Percentiles rank a stretch among this genome's conserved stretches.
These are phyloP conservation scores for Dendrocincla fuliginosa DNA, from an alignment of 2,797 vertebrate genomes.

Conservation along the genomic window DNA sequence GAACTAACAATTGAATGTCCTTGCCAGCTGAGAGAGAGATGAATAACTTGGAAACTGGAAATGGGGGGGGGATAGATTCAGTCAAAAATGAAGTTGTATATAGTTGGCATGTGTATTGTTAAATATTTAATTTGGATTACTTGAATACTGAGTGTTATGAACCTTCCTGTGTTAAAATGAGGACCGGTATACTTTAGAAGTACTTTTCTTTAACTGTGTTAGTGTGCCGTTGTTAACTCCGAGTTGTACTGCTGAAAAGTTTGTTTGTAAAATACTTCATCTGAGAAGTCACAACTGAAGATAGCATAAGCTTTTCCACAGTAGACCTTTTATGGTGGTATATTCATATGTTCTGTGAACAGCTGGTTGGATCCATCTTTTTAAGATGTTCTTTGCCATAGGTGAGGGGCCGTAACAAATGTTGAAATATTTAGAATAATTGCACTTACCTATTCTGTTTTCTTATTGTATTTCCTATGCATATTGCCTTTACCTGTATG, in stretches of 20 bases:
- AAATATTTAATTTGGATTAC: not conserved
- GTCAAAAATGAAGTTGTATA: not conserved
- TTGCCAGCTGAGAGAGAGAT: not conserved
- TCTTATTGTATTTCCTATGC: slow-evolving; percentile 14
- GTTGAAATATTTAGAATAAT: not conserved
- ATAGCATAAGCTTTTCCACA: not conserved
- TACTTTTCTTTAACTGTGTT: not conserved
- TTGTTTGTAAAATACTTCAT: not conserved
- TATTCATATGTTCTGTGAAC: slow-evolving; percentile 45
- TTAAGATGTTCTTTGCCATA: slow-evolving; percentile 8
- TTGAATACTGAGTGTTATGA: not conserved
- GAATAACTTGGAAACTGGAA: not conserved
- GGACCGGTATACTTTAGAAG: not conserved
- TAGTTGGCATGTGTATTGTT: not conserved
- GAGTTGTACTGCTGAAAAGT: not conserved
- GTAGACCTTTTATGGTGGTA: slow-evolving; percentile 1
- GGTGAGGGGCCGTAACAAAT: not conserved
- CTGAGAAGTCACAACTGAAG: not conserved
- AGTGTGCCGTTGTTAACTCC: not conserved
- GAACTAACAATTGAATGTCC: not conserved
- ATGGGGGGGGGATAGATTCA: not conserved
- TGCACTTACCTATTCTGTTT: slow-evolving; percentile 23
- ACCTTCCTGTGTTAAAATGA: not conserved
- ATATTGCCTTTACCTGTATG: slow-evolving; percentile 14
- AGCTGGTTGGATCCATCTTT: slow-evolving; percentile 14